These are phyloP conservation scores for Myotis myotis DNA, from an alignment of 2,797 vertebrate genomes.

Conservation along the genomic window DNA sequence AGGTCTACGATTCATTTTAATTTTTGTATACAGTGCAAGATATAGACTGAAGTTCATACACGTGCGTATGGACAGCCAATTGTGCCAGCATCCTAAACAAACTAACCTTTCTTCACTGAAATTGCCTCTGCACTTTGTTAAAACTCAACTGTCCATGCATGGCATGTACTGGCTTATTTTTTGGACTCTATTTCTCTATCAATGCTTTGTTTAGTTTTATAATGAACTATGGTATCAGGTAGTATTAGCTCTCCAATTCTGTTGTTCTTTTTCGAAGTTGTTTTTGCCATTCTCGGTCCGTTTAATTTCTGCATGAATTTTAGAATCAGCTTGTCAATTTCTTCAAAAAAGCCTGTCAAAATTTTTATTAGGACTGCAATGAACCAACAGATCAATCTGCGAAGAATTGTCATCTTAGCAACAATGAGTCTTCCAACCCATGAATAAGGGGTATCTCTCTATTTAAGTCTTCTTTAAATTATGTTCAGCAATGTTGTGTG, in stretches of 20 bases:
- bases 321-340: neutral
- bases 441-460: neutral
- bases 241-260: neutral
- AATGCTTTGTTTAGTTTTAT: neutral
- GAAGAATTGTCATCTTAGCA: neutral
- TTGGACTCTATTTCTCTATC: neutral
- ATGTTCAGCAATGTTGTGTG: neutral
- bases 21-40: neutral
- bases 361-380: neutral
- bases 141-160: neutral
- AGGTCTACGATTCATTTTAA: neutral
- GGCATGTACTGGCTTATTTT: neutral
- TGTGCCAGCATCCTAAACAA: neutral
- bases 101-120: neutral
- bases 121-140: neutral
- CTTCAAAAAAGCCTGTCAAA: neutral
- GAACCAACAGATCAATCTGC: neutral
- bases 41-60: neutral
- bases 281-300: neutral
- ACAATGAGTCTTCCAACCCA: neutral
- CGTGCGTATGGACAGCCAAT: neutral
- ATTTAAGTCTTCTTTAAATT: neutral
- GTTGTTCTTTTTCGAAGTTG: neutral
- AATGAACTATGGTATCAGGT: neutral
- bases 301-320: neutral